These are phyloP conservation scores for Druon quercuslanigerum DNA, from an alignment of 1,140 invertebrate species.

Conservation along the genomic window DNA sequence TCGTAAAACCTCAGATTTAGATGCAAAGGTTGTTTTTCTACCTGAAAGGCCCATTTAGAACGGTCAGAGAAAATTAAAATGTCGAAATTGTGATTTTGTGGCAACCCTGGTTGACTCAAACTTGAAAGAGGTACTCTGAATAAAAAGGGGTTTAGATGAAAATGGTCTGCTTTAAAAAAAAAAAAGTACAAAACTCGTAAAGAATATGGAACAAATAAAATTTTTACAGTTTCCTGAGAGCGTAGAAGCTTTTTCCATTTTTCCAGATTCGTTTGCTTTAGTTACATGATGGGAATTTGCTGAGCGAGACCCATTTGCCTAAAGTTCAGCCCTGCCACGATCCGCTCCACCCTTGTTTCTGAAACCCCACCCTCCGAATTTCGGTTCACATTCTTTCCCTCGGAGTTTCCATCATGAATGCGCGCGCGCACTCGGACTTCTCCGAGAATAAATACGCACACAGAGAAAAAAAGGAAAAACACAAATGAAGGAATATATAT, in stretches of 20 bases:
- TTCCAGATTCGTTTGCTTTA: slow-evolving; percentile 5
- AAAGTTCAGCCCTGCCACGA: slow-evolving; percentile 22
- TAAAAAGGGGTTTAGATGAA: neutral
- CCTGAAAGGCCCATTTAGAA: no score
- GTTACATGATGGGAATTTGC: slow-evolving; percentile 16
- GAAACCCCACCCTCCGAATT: slow-evolving; percentile 35
- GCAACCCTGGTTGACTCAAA: neutral
- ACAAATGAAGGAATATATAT: neutral
- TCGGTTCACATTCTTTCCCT: slow-evolving; percentile 25
- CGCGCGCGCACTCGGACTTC: neutral
- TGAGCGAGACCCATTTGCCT: slow-evolving; percentile 25
- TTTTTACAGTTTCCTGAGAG: slow-evolving; percentile 8
- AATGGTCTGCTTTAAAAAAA: neutral
- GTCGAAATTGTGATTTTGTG: no score
- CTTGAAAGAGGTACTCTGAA: neutral
- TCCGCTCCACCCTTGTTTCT: slow-evolving; percentile 34
- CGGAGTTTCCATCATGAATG: slow-evolving; percentile 2
- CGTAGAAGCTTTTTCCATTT: slow-evolving; percentile 15
- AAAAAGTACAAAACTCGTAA: slow-evolving; percentile 20
- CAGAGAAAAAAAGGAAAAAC: neutral
- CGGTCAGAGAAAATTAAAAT: no score
- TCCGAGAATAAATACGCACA: no score
- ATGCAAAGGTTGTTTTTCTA: no score
- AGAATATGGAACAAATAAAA: slow-evolving; percentile 10
- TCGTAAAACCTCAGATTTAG: no score